A percentile compares a stretch with the other conserved stretches of the same genome.
These are phyloP conservation scores for Apeira syringaria DNA, from an alignment of 2,888 invertebrate genomes.

Conservation along the genomic window DNA sequence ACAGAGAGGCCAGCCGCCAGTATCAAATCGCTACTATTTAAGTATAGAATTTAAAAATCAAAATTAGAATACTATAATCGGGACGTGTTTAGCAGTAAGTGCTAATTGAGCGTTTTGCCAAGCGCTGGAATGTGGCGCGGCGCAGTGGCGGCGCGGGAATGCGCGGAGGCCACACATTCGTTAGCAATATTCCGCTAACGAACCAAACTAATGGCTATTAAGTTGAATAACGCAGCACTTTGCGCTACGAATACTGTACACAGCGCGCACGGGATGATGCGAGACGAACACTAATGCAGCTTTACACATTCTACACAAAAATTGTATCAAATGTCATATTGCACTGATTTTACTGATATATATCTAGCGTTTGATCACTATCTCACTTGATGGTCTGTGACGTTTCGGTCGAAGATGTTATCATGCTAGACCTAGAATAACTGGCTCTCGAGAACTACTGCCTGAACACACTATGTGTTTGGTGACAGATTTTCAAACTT, in stretches of 20 bases:
- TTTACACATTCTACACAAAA: constrained; percentile 31
- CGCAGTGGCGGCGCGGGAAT: constrained; percentile 32
- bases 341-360: too few relatives aligned
- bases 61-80: too few relatives aligned
- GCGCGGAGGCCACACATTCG: constrained; percentile 72
- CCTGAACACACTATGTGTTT: too few relatives aligned
- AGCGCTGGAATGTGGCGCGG: constrained; percentile 38
- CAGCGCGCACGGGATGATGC: constrained; percentile 50
- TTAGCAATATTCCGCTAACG: constrained; percentile 82
- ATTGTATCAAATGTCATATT: constrained; percentile 16
- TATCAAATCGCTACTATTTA: too few relatives aligned
- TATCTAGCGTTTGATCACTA: too few relatives aligned
- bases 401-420: too few relatives aligned
- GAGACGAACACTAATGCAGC: constrained; percentile 37
- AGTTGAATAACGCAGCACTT: constrained; percentile 79
- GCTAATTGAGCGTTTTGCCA: constrained; percentile 75
- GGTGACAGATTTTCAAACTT: too few relatives aligned
- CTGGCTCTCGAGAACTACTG: too few relatives aligned
- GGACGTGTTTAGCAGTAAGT: constrained; percentile 55
- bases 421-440: too few relatives aligned
- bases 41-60: too few relatives aligned
- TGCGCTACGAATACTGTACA: constrained; percentile 61
- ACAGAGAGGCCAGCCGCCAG: too few relatives aligned
- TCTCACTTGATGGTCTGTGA: too few relatives aligned
- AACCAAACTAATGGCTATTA: constrained; percentile 82